Conservation (phyloP, 1,140 invertebrate species). For the Caenorhabditis tropicalis region DNA sequence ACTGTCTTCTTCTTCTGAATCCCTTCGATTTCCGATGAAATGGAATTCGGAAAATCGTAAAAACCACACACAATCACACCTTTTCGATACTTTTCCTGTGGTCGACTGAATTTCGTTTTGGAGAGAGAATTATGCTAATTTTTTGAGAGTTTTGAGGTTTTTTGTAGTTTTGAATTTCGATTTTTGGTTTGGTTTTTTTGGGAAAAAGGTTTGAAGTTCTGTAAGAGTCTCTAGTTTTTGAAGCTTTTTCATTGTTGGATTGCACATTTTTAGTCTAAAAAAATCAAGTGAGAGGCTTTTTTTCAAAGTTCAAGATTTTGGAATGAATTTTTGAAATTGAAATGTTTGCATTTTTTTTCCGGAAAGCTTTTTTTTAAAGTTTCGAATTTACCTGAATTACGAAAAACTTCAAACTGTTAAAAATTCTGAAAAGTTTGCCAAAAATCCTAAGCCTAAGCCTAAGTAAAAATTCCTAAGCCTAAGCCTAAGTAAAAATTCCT, state of each 20-base stretch:
- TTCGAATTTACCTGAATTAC: too few relatives aligned
- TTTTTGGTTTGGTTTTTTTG: not conserved
- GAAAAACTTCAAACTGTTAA: too few relatives aligned
- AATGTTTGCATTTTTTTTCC: too few relatives aligned
- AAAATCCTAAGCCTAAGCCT: too few relatives aligned
- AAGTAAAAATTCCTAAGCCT: too few relatives aligned
- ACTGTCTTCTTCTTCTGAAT: not conserved
- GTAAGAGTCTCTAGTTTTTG: not conserved
- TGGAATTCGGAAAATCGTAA: slow-evolving; percentile 31
- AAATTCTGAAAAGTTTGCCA: too few relatives aligned
- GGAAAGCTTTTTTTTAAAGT: too few relatives aligned
- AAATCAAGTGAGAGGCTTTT: too few relatives aligned
- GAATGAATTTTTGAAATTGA: too few relatives aligned
- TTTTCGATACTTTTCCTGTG: not conserved
- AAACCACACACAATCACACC: not conserved
- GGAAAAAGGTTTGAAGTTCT: not conserved
- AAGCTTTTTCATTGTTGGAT: not conserved
- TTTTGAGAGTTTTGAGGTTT: not conserved
- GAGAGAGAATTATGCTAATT: slow-evolving; percentile 14
- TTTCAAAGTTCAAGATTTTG: too few relatives aligned
- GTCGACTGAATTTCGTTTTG: not conserved
- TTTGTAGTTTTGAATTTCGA: not conserved
- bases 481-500: too few relatives aligned
- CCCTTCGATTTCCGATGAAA: not conserved
- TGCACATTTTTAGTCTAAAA: too few relatives aligned